Conservation (phyloP, 2,888 invertebrate genomes). For the Salticus scenicus region DNA sequence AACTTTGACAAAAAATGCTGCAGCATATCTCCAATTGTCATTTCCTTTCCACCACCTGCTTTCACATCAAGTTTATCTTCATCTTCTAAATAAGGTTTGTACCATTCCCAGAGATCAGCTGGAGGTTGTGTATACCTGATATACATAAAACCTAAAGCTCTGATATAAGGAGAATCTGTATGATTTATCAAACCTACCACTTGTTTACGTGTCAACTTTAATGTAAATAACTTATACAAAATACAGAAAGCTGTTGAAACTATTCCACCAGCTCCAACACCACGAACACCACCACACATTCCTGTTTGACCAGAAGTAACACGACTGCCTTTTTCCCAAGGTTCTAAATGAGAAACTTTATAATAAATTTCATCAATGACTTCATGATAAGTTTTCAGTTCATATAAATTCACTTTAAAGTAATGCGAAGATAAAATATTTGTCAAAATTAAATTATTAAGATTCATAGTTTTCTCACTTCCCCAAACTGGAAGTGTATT, state of each 20-base stretch:
- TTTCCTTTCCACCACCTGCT: slow-evolving; percentile 94
- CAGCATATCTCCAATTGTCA: slow-evolving; percentile 93
- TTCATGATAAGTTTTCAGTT: slow-evolving; percentile 98
- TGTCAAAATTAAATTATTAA: slow-evolving; percentile 96
- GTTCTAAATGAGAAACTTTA: slow-evolving; percentile 86
- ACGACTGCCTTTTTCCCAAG: slow-evolving; percentile 92
- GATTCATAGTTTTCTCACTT: slow-evolving; percentile 84
- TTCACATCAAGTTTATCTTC: slow-evolving; percentile 97
- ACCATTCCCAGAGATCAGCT: slow-evolving; percentile 96
- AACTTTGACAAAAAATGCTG: slow-evolving; percentile 94
- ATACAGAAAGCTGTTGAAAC: slow-evolving; percentile 99
- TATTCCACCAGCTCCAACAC: slow-evolving; percentile 97
- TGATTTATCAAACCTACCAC: slow-evolving; percentile 95
- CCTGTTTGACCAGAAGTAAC: slow-evolving; percentile 84
- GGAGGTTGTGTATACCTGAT: slow-evolving; percentile 93
- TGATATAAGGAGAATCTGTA: slow-evolving; percentile 96
- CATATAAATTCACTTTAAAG: slow-evolving; percentile 97
- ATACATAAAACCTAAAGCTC: slow-evolving; percentile 92
- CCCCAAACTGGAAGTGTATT: not conserved
- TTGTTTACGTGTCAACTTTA: slow-evolving; percentile 96
- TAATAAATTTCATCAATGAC: slow-evolving; percentile 99
- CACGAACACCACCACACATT: slow-evolving; percentile 94
- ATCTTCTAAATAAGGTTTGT: slow-evolving; percentile 94
- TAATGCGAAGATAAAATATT: slow-evolving; percentile 97
- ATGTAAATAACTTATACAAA: slow-evolving; percentile 95